Conservation (phyloP, 1,140 invertebrate genomes). For the Zaprionus inermis region DNA sequence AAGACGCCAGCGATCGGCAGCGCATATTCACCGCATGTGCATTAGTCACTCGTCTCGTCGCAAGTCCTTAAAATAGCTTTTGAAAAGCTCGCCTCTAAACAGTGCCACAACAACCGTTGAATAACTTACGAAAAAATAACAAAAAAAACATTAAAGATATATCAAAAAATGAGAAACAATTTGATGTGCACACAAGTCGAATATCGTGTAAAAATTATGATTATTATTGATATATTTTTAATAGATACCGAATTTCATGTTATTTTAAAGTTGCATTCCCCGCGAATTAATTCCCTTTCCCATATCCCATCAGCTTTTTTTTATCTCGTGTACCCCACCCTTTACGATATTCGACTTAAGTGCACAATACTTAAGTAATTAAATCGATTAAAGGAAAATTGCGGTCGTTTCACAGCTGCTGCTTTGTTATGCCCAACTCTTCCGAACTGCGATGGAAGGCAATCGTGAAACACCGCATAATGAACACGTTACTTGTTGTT, state of each 20-base stretch:
- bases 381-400: conserved; percentile 18
- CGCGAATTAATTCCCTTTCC: background rate
- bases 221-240: background rate
- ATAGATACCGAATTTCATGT: background rate
- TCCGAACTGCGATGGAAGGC: background rate
- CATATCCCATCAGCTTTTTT: background rate
- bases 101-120: conserved; percentile 75
- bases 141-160: conserved; percentile 44
- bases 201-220: background rate
- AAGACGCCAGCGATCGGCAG: conserved; percentile 54
- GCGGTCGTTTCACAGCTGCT: background rate
- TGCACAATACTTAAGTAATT: conserved; percentile 15
- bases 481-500: conserved; percentile 51
- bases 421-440: background rate
- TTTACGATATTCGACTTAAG: conserved; percentile 12
- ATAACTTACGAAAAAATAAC: conserved; percentile 49
- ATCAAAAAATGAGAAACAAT: conserved; percentile 8
- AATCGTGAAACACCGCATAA: conserved; percentile 10
- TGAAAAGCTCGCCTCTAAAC: conserved; percentile 80
- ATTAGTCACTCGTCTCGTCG: conserved; percentile 76
- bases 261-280: background rate
- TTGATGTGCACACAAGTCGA: conserved; percentile 11
- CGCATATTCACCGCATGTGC: conserved; percentile 81
- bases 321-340: background rate
- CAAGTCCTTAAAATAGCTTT: conserved; percentile 81